Base-by-base conservation (phyloP, 2,113 vertebrate genomes). In the Seriola aureovittata region DNA sequence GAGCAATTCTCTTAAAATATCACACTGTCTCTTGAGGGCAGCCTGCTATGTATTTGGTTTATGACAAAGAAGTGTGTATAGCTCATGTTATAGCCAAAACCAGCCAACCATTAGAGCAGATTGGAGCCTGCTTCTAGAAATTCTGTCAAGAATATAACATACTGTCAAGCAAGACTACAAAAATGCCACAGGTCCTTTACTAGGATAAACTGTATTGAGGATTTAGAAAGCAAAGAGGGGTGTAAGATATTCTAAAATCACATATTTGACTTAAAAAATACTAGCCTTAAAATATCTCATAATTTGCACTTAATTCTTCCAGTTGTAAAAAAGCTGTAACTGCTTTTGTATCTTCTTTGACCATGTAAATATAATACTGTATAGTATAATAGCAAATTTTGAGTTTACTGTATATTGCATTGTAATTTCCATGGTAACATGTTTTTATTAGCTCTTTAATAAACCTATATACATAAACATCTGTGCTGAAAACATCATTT, bases 1-100 rank as follows among this genome's bases (percentile, higher is more conserved):
- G 67, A 85, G 63, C 62, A 58, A 50, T 79, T 69, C 57, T 87
- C 70, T 88, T 84, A 75, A 81, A 82, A 89, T 86, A 89, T 73
- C 70, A 72, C 48, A 19, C 16, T 0, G 21, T 82, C 85, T 85
- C 58, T 57, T 21, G 4, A 60, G 40, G 68, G 59, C 80, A 60
- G 65, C 67, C 71, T 48, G 57, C 72, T 70, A 75, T 32, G 72
- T 73, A 7, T 75, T 71, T 71, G 54, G 25, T 85, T 85, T 78
- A 82, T 85, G 85, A 78, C 78, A 68, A 87, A 65, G 62, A 74
- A 75, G 67, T 57, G 36, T 66, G 68, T 44, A 57, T 21, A 67
- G 55, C 64, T 84, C 77, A 66, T 32, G 71, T 52, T 55, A 62
- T 36, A 19, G 36, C 16, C 40, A 82, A 74, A 84, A 67, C 52